Evolutionary conservation across 2,797 vertebrate genomes (phyloP).

Genomic region (Delichon dasypus): DNA sequence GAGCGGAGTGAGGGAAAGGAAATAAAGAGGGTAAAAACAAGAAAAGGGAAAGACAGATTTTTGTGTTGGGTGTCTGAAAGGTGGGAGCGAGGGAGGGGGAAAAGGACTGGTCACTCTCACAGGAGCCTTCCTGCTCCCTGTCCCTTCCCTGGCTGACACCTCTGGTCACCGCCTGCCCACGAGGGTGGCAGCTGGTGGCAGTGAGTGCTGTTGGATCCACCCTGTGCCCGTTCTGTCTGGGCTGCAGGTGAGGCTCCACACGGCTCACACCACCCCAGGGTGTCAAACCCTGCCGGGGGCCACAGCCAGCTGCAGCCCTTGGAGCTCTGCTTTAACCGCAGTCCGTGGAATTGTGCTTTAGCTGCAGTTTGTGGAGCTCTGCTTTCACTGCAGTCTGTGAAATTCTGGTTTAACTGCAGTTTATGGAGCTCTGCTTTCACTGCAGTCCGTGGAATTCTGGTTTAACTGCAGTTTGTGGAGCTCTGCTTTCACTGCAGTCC

Average conservation of each 20-base stretch:
- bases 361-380: background rate
- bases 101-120: background rate
- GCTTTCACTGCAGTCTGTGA: background rate
- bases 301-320: background rate
- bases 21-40: rapidly evolving
- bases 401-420: too few species aligned
- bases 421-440: rapidly evolving
- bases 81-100: background rate
- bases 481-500: rapidly evolving
- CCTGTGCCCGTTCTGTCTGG: background rate
- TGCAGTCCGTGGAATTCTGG: rapidly evolving
- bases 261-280: background rate
- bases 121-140: background rate
- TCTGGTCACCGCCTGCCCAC: rapidly evolving
- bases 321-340: background rate
- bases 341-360: background rate
- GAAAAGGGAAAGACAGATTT: background rate
- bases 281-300: background rate
- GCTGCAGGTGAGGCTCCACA: background rate
- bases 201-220: background rate
- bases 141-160: background rate
- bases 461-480: rapidly evolving
- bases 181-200: background rate
- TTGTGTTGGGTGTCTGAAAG: background rate
- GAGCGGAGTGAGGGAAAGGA: rapidly evolving